Evolutionary conservation across 2,113 vertebrate species (phyloP), one percentile per base, ranked within the genome.

Genomic region (Garra rufa): DNA sequence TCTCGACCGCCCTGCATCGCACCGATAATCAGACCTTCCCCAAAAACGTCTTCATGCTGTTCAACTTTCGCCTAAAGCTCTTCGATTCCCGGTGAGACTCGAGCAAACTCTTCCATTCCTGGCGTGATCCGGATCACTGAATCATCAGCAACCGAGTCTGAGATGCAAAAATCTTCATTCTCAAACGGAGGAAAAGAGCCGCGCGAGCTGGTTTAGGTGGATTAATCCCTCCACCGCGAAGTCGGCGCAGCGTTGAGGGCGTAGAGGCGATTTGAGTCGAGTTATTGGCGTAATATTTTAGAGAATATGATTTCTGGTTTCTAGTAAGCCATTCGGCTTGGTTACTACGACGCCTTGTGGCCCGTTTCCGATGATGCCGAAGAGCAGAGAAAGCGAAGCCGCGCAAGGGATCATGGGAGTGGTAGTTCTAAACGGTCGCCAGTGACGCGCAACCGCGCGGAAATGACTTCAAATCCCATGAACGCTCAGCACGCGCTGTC

Each of bases 311-410:
- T 73, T 85, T 89, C 79, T 85, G 81, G 87, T 85, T 83, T 86
- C 81, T 82, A 75, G 87, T 76, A 69, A 50, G 59, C 85, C 26
- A 71, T 78, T 59, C 83, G 50, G 76, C 83, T 88, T 85, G 50
- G 90, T 89, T 90, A 90, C 91, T 81, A 88, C 86, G 89, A 91
- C 89, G 89, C 84, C 88, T 87, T 81, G 83, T 89, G 19, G 74
- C 89, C 88, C 86, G 89, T 83, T 63, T 83, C 83, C 87, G 90
- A 88, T 76, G 71, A 84, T 67, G 82, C 61, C 50, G 76, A 70
- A 28, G 69, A 80, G 48, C 46, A 48, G 17, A 52, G 75, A 86
- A 44, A 71, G 28, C 77, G 19, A 50, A 52, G 11, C 1, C 26
- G 61, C 67, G 83, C 83, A 81, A 9, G 24, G 52, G 6, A 52